Conservation (phyloP, 2,797 vertebrate species). For the Myioborus melanocephalus region DNA sequence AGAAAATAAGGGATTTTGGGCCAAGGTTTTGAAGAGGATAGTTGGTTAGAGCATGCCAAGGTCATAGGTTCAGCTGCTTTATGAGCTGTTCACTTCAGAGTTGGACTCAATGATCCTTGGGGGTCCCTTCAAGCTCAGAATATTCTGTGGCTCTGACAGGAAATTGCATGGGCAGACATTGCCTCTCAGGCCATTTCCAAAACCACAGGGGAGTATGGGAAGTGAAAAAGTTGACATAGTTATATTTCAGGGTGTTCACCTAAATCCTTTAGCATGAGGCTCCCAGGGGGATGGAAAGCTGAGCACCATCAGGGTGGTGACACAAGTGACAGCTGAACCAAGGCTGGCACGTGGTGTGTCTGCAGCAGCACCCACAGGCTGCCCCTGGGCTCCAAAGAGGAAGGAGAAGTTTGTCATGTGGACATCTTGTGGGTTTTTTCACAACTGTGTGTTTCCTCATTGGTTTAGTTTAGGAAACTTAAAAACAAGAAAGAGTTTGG, state of each 20-base stretch:
- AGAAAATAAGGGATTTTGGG: not conserved
- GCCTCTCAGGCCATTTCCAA: not conserved
- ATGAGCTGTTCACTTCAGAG: not conserved
- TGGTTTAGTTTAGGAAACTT: not conserved
- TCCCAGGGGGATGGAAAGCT: not conserved
- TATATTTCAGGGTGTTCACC: not conserved
- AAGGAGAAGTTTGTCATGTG: not conserved
- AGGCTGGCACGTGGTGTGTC: not conserved
- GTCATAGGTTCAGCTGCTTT: not conserved
- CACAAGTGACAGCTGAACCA: not conserved
- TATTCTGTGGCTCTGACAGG: not conserved
- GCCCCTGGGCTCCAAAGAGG: not conserved
- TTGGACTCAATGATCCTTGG: not conserved
- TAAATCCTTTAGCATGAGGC: not conserved
- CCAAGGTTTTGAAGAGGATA: not conserved
- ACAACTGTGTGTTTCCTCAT: not conserved
- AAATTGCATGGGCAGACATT: not conserved
- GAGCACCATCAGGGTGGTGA: rapidly evolving
- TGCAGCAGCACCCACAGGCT: not conserved
- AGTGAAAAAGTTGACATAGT: not conserved
- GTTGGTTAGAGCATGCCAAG: not conserved
- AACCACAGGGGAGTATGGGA: not conserved
- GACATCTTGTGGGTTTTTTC: not conserved
- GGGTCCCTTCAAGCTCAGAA: not conserved
- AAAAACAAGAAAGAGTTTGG: not conserved